Evolutionary conservation across 2,888 invertebrate genomes (phyloP).

Genomic region (Carcina quercana): DNA sequence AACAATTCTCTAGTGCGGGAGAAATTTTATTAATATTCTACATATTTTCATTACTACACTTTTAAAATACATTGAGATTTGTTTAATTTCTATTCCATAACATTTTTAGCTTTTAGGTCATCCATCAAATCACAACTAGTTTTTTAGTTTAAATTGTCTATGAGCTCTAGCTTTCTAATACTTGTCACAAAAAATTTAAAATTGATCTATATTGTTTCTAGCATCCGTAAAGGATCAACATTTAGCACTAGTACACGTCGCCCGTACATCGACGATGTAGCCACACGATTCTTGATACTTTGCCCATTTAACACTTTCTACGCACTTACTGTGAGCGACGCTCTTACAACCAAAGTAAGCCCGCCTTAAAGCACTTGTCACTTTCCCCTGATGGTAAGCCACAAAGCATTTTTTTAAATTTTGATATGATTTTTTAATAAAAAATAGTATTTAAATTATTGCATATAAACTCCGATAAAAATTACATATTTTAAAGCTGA

Average conservation of each 20-base stretch:
- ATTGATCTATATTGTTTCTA: slow-evolving; percentile 13
- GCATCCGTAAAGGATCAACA: slow-evolving; percentile 27
- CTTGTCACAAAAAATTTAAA: slow-evolving; percentile 3
- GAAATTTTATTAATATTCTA: no score
- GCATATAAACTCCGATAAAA: no score
- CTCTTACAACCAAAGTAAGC: slow-evolving; percentile 74
- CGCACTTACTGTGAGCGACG: slow-evolving; percentile 73
- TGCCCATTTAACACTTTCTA: slow-evolving; percentile 32
- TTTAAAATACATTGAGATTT: no score
- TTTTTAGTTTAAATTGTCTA: no score
- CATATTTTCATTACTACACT: no score
- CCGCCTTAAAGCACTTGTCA: slow-evolving; percentile 68
- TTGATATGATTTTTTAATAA: neutral
- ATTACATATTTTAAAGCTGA: no score
- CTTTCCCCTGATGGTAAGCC: slow-evolving; percentile 61
- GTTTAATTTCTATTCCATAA: no score
- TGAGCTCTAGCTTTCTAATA: slow-evolving; percentile 5
- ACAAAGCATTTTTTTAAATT: slow-evolving; percentile 9
- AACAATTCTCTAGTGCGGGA: no score
- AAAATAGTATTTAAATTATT: no score
- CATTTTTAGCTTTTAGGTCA: no score
- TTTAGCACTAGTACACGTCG: slow-evolving; percentile 16
- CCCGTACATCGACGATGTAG: slow-evolving; percentile 19
- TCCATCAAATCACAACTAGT: no score
- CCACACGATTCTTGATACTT: slow-evolving; percentile 25